A percentile compares a stretch with the other conserved stretches of the same genome.
phyloP scores from a whole-genome alignment of 2,113 vertebrate species.

The Phycodurus eques region DNA sequence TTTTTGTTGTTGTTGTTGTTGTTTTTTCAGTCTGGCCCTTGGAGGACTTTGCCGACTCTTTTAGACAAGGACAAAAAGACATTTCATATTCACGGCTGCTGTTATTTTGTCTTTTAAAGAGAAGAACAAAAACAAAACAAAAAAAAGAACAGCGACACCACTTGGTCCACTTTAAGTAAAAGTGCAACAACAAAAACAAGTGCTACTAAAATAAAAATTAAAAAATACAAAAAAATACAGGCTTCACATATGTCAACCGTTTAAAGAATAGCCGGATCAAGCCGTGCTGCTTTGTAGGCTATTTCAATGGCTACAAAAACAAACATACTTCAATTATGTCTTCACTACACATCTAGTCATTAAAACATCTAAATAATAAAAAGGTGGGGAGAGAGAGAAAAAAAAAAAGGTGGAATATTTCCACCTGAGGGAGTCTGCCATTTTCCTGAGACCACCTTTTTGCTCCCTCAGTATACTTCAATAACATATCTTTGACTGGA shows the following conservation, averaged over 20 bases:
- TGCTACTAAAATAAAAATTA: background rate
- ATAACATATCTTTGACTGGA: background rate
- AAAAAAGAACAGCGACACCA: conserved; percentile 4
- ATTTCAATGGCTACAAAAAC: background rate
- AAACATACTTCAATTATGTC: background rate
- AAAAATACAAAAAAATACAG: background rate
- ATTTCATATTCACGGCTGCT: conserved; percentile 14
- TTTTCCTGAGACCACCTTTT: conserved; percentile 32
- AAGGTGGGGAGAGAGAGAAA: background rate
- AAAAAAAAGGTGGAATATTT: conserved; percentile 17
- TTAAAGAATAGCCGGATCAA: background rate
- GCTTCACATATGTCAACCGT: background rate
- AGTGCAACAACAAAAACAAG: conserved; percentile 11
- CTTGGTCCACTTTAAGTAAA: conserved; percentile 2
- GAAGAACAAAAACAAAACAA: conserved; percentile 4
- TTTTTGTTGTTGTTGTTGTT: too few relatives aligned
- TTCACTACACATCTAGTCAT: background rate
- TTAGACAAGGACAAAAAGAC: background rate
- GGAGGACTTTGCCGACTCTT: background rate
- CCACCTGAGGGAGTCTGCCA: conserved; percentile 6
- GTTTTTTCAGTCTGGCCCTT: background rate
- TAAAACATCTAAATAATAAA: conserved; percentile 17
- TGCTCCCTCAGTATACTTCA: background rate
- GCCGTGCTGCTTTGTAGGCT: background rate
- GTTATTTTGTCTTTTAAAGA: background rate